These are phyloP conservation scores for Babylonia areolata DNA, from an alignment of 1,140 invertebrate species.

Conservation along the genomic window DNA sequence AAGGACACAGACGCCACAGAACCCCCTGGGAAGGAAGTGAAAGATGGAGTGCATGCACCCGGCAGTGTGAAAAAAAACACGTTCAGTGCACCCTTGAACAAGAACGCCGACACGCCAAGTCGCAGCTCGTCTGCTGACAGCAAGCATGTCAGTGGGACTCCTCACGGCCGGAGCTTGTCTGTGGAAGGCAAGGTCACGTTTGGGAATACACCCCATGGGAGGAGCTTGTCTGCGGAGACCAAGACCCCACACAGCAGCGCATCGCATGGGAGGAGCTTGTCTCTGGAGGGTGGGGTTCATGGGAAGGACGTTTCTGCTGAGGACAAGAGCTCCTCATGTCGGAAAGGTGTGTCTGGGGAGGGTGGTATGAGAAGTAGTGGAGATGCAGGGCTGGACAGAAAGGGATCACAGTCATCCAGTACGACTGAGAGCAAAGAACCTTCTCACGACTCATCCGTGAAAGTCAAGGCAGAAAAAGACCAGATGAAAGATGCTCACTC, in stretches of 20 bases:
- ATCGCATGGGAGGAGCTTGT: not conserved
- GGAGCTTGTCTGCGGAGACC: too few species aligned
- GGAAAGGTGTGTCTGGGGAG: not conserved
- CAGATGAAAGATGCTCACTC: not conserved
- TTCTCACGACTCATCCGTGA: not conserved
- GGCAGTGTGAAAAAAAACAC: not conserved
- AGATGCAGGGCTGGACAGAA: not conserved
- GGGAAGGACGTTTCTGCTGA: not conserved
- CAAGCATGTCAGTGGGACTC: not conserved
- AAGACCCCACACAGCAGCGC: too few species aligned
- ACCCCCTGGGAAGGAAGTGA: not conserved
- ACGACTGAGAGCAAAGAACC: not conserved
- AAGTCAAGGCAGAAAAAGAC: not conserved
- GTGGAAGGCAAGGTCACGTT: not conserved
- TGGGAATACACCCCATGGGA: not conserved
- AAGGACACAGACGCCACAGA: slow-evolving; percentile 23
- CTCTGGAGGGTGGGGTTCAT: not conserved
- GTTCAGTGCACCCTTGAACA: not conserved
- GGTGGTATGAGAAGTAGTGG: not conserved
- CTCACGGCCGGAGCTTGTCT: not conserved
- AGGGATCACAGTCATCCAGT: not conserved
- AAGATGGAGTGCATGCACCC: not conserved
- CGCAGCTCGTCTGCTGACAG: not conserved
- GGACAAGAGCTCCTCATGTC: not conserved
- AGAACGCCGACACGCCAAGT: not conserved